phyloP scores from a whole-genome alignment of 30 jellyfish, hydroid and myxozoan genomes.

The Catostylus mosaicus region DNA sequence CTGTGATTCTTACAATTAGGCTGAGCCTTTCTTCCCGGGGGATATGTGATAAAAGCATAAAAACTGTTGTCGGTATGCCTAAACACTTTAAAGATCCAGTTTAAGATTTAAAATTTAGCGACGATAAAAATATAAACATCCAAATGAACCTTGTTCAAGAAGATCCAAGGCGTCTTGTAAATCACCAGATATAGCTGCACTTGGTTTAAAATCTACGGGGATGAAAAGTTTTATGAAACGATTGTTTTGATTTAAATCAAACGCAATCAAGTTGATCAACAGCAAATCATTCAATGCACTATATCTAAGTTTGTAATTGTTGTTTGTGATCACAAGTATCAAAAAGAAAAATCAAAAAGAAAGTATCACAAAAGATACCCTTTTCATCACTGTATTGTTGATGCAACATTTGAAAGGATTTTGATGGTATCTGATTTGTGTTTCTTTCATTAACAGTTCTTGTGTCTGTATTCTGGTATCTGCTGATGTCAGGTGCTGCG shows the following conservation, averaged over 20 bases:
- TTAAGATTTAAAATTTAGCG: too few relatives aligned
- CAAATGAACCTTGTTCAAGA: constrained; percentile 70
- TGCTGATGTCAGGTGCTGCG: neutral
- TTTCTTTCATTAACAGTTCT: constrained; percentile 9
- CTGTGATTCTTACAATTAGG: too few relatives aligned
- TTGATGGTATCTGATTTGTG: constrained; percentile 53
- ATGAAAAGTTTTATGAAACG: neutral
- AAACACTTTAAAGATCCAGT: too few relatives aligned
- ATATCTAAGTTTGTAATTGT: too few relatives aligned
- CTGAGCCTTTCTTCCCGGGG: too few relatives aligned
- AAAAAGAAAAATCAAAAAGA: neutral
- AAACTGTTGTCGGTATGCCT: too few relatives aligned
- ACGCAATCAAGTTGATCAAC: neutral
- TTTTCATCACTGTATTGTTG: constrained; percentile 55
- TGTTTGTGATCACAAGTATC: too few relatives aligned
- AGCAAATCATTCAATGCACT: neutral
- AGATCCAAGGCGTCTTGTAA: constrained; percentile 71
- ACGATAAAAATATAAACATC: too few relatives aligned
- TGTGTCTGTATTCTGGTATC: neutral
- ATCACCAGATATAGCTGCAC: constrained; percentile 42
- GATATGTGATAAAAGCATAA: too few relatives aligned
- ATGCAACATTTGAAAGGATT: constrained; percentile 63
- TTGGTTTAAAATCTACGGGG: neutral
- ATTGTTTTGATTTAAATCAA: too few relatives aligned
- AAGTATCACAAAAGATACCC: constrained; percentile 5